These are phyloP conservation scores for Holotrichia oblita DNA, from an alignment of 1,140 invertebrate species.

Conservation along the genomic window DNA sequence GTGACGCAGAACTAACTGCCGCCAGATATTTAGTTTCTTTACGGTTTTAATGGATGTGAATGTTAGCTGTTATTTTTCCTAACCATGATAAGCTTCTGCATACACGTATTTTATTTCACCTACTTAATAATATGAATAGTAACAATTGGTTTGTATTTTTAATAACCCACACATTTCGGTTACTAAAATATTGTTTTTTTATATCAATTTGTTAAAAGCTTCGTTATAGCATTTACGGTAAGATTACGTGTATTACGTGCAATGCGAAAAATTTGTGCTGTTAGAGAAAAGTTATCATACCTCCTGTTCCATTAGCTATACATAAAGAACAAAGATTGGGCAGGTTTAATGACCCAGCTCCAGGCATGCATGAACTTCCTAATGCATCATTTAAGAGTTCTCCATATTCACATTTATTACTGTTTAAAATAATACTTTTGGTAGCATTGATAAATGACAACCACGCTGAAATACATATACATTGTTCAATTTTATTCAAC, in stretches of 20 bases:
- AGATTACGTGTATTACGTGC: conserved; percentile 38
- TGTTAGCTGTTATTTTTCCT: too few species aligned
- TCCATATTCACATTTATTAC: conserved; percentile 67
- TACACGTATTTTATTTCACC: too few species aligned
- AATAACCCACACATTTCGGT: too few species aligned
- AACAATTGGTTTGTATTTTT: too few species aligned
- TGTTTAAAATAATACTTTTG: conserved; percentile 61
- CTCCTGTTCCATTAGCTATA: background rate
- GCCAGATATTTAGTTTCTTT: too few species aligned
- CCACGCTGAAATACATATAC: conserved; percentile 64
- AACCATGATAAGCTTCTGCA: too few species aligned
- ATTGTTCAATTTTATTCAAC: background rate
- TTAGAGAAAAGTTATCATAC: conserved; percentile 36
- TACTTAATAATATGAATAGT: too few species aligned
- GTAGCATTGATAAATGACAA: conserved; percentile 67
- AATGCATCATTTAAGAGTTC: conserved; percentile 67
- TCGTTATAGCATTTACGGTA: conserved; percentile 18
- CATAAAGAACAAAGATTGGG: background rate
- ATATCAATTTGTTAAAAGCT: too few species aligned
- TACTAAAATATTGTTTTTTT: too few species aligned
- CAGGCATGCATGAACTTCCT: conserved; percentile 67
- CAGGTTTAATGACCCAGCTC: conserved; percentile 56
- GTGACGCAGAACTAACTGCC: too few species aligned
- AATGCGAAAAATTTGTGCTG: background rate
- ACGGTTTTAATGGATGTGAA: too few species aligned